A percentile compares a stretch with the other conserved stretches of the same genome.
Conservation (phyloP, 2,888 invertebrate genomes). For the Pomacea canaliculata region DNA sequence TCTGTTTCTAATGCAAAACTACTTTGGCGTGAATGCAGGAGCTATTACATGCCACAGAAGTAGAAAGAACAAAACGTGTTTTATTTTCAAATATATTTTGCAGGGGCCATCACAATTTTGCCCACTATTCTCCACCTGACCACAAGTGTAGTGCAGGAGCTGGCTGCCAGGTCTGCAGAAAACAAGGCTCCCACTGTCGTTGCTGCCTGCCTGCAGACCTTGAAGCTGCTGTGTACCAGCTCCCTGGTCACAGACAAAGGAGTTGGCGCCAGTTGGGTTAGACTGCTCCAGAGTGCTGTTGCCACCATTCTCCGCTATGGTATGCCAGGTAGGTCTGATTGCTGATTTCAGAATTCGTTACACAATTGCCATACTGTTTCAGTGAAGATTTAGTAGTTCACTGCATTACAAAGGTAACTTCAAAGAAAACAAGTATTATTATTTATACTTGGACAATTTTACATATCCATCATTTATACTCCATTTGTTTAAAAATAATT, state of each 20-base stretch:
- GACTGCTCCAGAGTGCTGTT: slow-evolving; percentile 87
- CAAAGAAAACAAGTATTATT: background rate
- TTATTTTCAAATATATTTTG: slow-evolving; percentile 33
- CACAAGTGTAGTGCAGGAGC: slow-evolving; percentile 89
- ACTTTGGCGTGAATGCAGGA: background rate
- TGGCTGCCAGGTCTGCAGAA: slow-evolving; percentile 75
- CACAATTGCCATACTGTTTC: background rate
- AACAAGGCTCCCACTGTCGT: slow-evolving; percentile 76
- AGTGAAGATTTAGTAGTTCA: background rate
- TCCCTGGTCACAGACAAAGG: slow-evolving; percentile 77
- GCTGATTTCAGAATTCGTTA: background rate
- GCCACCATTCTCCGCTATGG: slow-evolving; percentile 91
- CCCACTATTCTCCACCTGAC: slow-evolving; percentile 93
- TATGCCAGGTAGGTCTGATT: slow-evolving; percentile 46
- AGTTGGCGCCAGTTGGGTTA: slow-evolving; percentile 78
- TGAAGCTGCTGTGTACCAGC: slow-evolving; percentile 75
- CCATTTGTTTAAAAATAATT: no score
- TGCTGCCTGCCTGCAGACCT: slow-evolving; percentile 82
- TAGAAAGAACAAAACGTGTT: no score
- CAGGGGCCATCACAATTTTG: slow-evolving; percentile 86
- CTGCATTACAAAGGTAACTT: background rate
- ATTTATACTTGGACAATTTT: no score
- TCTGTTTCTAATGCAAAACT: no score
- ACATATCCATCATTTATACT: no score
- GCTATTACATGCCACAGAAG: no score